Conservation (phyloP, 2,113 vertebrate species). For the Saccopteryx leptura region DNA sequence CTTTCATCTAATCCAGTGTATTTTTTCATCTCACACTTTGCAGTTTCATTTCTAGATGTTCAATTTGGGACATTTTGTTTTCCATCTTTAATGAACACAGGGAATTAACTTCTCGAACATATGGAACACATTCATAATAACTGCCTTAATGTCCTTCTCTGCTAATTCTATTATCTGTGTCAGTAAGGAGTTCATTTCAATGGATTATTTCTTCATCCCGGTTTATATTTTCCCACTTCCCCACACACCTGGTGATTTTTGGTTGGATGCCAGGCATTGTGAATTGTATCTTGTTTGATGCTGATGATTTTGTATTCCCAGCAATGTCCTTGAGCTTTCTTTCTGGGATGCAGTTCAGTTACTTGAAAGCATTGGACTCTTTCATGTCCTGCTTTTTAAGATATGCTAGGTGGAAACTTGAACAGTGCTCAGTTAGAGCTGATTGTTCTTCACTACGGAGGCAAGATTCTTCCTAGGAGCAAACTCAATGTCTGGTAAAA, state of each 20-base stretch:
- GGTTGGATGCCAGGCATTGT: background rate
- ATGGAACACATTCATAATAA: background rate
- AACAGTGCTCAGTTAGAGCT: background rate
- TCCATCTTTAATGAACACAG: conserved; percentile 17
- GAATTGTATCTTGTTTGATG: background rate
- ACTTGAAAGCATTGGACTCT: background rate
- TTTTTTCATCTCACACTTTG: background rate
- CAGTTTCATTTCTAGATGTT: conserved; percentile 2
- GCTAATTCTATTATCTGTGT: conserved; percentile 1
- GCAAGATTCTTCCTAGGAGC: background rate
- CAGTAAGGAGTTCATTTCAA: background rate
- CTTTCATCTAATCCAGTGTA: background rate
- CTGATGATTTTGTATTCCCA: background rate
- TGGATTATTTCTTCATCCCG: background rate
- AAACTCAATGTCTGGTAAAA: rapidly evolving
- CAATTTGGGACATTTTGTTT: conserved; percentile 3
- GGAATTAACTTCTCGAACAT: conserved; percentile 61
- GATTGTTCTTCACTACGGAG: background rate
- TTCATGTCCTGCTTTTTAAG: background rate
- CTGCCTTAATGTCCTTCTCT: conserved; percentile 40
- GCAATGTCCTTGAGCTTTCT: background rate
- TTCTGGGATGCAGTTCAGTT: background rate
- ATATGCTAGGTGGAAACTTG: background rate
- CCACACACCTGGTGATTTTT: background rate
- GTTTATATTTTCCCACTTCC: background rate